phyloP scores from a whole-genome alignment of 1,140 invertebrate species.

The Nomia melanderi region DNA sequence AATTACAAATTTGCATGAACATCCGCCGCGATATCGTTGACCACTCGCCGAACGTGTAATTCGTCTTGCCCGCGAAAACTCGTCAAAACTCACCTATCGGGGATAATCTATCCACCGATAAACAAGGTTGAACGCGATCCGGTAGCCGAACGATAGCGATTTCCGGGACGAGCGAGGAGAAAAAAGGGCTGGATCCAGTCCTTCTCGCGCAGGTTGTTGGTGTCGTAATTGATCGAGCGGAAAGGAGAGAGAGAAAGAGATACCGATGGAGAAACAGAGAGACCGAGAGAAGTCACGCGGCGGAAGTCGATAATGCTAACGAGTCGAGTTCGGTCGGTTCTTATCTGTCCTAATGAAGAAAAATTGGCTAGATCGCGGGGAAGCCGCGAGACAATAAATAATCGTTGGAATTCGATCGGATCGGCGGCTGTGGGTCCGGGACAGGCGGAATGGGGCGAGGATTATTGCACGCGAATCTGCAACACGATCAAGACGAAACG shows the following conservation, averaged over 20 bases:
- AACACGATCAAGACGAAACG: conserved; percentile 42
- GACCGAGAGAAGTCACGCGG: conserved; percentile 21
- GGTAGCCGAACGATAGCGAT: not conserved
- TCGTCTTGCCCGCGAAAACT: not conserved
- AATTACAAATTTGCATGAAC: too few relatives aligned
- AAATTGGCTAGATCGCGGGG: conserved; percentile 20
- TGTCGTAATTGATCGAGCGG: conserved; percentile 38
- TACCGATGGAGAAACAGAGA: not conserved
- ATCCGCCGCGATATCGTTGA: not conserved
- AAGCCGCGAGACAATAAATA: conserved; percentile 49
- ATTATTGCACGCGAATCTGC: conserved; percentile 35
- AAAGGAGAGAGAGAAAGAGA: not conserved
- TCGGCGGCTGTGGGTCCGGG: not conserved
- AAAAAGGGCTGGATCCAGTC: not conserved
- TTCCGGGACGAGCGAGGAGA: not conserved
- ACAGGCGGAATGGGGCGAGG: not conserved
- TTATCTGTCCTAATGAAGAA: conserved; percentile 48
- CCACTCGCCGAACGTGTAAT: not conserved
- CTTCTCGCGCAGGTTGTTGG: conserved; percentile 4
- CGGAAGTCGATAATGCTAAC: conserved; percentile 52
- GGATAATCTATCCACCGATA: not conserved
- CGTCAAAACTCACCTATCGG: not conserved
- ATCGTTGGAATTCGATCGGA: conserved; percentile 50
- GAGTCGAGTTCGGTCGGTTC: conserved; percentile 43
- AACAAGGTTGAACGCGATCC: not conserved